Base-by-base conservation (phyloP, 2,888 invertebrate species). In the Scaptomyza caliginosa region DNA sequence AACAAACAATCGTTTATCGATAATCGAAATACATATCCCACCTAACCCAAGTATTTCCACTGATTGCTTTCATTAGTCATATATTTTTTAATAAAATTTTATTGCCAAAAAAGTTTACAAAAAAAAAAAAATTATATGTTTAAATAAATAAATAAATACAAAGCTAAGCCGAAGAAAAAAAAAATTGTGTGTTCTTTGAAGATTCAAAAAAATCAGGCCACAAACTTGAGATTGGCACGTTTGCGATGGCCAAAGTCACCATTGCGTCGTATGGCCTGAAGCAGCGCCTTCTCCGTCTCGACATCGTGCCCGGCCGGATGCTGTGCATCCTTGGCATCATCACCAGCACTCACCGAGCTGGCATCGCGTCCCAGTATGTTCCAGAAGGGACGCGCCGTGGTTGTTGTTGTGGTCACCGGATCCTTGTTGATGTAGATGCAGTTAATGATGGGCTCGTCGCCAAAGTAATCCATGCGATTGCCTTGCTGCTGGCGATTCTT, bases 351-450 rank as follows among this genome's bases (percentile, higher is more conserved):
- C n/a, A 21, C 21, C 19, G 46, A 5, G 32, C 32, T 21, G 1
- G 75, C 83, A 13, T 63, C 74, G 3, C 88, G 86, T 3, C 88
- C 88, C 24, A 89, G 65, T 3, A 89, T 66, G 39, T 86, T 85
- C 90, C 90, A 89, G 78, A 90, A 89, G 28, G 89, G 90, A 46
- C 90, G 89, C 11, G 59, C 51, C 3, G 89, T 88, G 8, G 89
- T 89, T 4, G 86, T 71, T 26, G 87, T 86, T 4, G 77, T 79
- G 26, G 52, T 50, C 8, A 51, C 39, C 1, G 83, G 70, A 59
- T 87, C 81, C 64, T 89, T 89, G 55, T 81, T 79, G 42, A 89
- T 89, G 65, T 86, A 83, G 28, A 89, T 89, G 70, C 89, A 89
- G 19, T 89, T 89, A 28, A 89, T 77, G 46, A 82, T 67, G 49